Evolutionary conservation across 23 tunicate genomes (phyloP), one percentile per base, ranked within the genome.

Genomic region (Styela clava): DNA sequence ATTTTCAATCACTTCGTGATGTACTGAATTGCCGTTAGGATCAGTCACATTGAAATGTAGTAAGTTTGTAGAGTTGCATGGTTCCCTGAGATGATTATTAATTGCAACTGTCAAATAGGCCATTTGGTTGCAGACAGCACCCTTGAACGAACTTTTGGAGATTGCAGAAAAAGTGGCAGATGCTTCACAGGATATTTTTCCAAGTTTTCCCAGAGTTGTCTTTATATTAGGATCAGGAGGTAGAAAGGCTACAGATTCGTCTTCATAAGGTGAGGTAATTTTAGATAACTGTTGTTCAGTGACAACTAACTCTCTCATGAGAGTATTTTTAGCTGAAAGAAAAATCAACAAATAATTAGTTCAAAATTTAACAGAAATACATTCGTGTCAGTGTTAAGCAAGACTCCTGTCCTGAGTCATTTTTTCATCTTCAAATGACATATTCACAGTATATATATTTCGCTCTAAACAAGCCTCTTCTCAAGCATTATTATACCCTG

Each of bases 261-360:
- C 97, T 36, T 91, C 97, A 21, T 73, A 71, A n/a, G 84, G 82
- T 33, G 63, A 25, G 33, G 52, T 78, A 31, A 64, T 67, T 2
- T 52, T 69, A 69, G 79, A 34, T 21, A 68, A 73, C n/a, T 44
- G 68, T 0, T 35, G 56, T 0, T 82, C 74, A 16, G 80, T 33
- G 20, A 35, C 34, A 1, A 79, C 28, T 21, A 79, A 34, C 16
- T 69, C 89, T 31, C 78, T 36, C 33, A 74, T 68, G 29, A 91
- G 44, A 35, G 65, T 86, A 20, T 91, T 83, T 76, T 91, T 91
- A 31, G 87, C 97, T 91, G 78, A 30, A 76, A 72, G 22, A 35
- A 27, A 78, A 64, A 24, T n/a, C n/a, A n/a, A n/a, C n/a, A n/a
- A n/a, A n/a, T n/a, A n/a, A n/a, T n/a, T n/a, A n/a, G n/a, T n/a